Evolutionary conservation across 2,888 invertebrate genomes (phyloP), one percentile per base, ranked within the genome.

Genomic region (Cyrtodaria siliqua): DNA sequence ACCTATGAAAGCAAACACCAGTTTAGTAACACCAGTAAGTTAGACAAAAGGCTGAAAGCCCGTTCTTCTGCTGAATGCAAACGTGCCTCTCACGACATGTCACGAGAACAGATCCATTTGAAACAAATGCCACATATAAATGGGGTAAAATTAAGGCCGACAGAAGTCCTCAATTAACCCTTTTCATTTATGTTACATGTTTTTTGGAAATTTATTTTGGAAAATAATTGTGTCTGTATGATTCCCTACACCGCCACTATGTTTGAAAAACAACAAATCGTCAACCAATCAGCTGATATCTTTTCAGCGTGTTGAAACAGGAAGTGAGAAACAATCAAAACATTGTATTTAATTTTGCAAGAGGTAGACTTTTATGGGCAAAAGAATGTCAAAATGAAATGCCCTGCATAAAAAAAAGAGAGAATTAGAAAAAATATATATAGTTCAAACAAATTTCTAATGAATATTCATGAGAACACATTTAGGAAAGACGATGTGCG

Each of bases 191-290:
- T 47, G 27, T 69, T 66, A 69, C 75, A 70, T 70, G 61, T 1
- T 75, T 74, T 52, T 53, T 16, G 44, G 42, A 68, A 26, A 56
- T 38, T 52, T 42, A 40, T 47, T 53, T 57, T 24, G 4, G 4
- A 23, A 33, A 42, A 24, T n/a, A 47, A 24, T 44, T 42, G 59
- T 33, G 23, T 23, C 57, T 55, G 50, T 63, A 53, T 53, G 12
- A 24, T 18, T 14, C 29, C 26, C 33, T 52, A 23, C 87, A 83
- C 88, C 89, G 90, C 89, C 89, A 86, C 86, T 69, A 67, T 74
- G 84, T 90, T 90, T 89, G 89, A 90, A 90, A 83, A 87, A 86
- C 86, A 84, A 86, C 83, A 76, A 79, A 52, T 47, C 56, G 40
- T 66, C 81, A 80, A 79, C 90, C 90, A 90, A 90, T 90, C 88